phyloP scores from a whole-genome alignment of 1,140 invertebrate species.

The Microplitis demolitor region DNA sequence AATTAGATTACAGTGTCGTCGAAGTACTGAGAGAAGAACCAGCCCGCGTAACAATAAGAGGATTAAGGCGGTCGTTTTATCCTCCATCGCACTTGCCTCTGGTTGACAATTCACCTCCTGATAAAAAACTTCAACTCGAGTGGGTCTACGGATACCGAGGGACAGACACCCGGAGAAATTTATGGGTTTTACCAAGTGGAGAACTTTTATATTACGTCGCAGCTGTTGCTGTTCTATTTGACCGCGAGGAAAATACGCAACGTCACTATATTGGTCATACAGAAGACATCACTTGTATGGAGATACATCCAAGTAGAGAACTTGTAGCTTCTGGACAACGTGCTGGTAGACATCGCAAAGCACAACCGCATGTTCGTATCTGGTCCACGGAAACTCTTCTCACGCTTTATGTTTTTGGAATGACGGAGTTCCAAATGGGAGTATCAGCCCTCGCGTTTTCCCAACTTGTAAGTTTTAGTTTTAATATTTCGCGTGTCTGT shows the following conservation, averaged over 20 bases:
- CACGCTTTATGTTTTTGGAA: slow-evolving; percentile 89
- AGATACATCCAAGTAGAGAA: slow-evolving; percentile 87
- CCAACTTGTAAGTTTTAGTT: slow-evolving; percentile 67
- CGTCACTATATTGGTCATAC: slow-evolving; percentile 93
- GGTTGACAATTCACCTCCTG: slow-evolving; percentile 81
- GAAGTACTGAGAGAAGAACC: slow-evolving; percentile 85
- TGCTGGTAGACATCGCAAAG: slow-evolving; percentile 78
- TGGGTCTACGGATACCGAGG: slow-evolving; percentile 97
- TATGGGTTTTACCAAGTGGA: slow-evolving; percentile 90
- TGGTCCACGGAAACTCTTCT: slow-evolving; percentile 92
- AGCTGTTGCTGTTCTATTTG: slow-evolving; percentile 88
- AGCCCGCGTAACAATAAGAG: slow-evolving; percentile 81
- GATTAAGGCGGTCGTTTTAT: slow-evolving; percentile 83
- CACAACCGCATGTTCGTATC: slow-evolving; percentile 90
- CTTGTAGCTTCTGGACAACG: slow-evolving; percentile 90
- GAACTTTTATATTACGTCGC: slow-evolving; percentile 93
- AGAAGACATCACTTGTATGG: slow-evolving; percentile 79
- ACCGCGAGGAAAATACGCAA: slow-evolving; percentile 87
- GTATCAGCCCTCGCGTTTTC: slow-evolving; percentile 91
- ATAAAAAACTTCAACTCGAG: slow-evolving; percentile 84
- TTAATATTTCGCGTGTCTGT: too few relatives aligned
- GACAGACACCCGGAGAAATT: slow-evolving; percentile 82
- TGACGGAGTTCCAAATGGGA: slow-evolving; percentile 88
- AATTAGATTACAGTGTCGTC: slow-evolving; percentile 76
- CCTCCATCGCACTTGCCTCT: slow-evolving; percentile 82